Evolutionary conservation across 2,797 vertebrate species (phyloP), one percentile per base, ranked within the genome.

Genomic region (Myotis daubentonii): DNA sequence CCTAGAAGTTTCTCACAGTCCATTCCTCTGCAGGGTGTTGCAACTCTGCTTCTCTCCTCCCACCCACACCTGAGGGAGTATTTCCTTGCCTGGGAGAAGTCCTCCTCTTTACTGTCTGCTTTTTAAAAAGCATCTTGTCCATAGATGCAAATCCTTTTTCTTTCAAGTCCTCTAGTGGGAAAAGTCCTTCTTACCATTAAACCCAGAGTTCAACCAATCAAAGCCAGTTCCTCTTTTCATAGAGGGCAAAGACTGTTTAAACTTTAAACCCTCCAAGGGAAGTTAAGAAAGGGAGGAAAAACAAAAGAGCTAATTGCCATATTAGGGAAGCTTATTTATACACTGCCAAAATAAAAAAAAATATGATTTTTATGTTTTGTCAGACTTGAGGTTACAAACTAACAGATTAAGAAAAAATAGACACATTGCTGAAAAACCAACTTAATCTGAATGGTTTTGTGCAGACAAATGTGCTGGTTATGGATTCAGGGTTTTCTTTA

Each of bases 121-220:
- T 91, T 53, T 8, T 25, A 49, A 84, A 89, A 92, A 78, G 44
- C 25, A 51, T 55, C 44, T 78, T 86, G 30, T 72, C 23, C 74
- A 30, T 53, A 82, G 25, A 79, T 89, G 87, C 17, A 87, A 94
- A 91, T 84, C 30, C 19, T 38, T 84, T 84, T 96, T 89, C 87
- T 89, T 89, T 85, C 79, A 96, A 88, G 93, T 81, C n/a, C n/a
- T 87, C 53, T 55, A 8, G 49, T 11, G 41, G 5, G 28, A 41
- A 49, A 38, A 74, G 47, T 82, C 23, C 3, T 92, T 81, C 75
- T 94, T 84, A 65, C 74, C 23, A 75, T 86, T 28, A 74, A 85
- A 91, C 51, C 41, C 20, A 93, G 47, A 76, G n/a, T 68, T 87
- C 81, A 83, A 62, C 79, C 68, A 81, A 33, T 81, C 71, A 92